Evolutionary conservation across 53 echinoderm and acorn worm species (phyloP).

Genomic region (Paracentrotus lividus): DNA sequence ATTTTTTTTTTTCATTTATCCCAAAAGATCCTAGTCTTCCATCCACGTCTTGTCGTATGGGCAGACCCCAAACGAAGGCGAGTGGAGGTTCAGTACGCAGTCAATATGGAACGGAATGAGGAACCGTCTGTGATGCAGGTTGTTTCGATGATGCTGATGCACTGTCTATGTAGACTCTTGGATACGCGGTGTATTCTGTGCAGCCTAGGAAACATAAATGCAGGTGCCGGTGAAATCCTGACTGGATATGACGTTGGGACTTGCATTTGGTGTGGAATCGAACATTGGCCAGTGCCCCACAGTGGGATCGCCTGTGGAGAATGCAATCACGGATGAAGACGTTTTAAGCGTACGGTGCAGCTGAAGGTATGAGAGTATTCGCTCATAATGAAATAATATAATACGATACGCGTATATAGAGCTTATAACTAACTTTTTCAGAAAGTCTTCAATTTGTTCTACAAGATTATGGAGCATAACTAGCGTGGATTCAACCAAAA

Average conservation of each 20-base stretch:
- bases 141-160: neutral
- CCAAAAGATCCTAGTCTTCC: neutral
- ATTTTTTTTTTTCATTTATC: neutral
- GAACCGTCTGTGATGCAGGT: slow-evolving; percentile 15
- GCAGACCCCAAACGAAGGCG: neutral
- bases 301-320: neutral
- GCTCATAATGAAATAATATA: too few relatives aligned
- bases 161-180: neutral
- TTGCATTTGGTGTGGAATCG: neutral
- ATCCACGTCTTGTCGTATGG: neutral
- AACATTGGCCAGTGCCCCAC: neutral
- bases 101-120: too few relatives aligned
- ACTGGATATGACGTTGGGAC: neutral
- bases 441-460: too few relatives aligned
- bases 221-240: neutral
- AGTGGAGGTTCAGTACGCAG: neutral
- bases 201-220: neutral
- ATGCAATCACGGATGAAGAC: neutral
- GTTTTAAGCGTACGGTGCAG: slow-evolving; percentile 1
- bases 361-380: neutral
- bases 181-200: neutral
- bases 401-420: too few relatives aligned
- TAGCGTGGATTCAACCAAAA: too few relatives aligned
- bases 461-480: too few relatives aligned
- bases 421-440: too few relatives aligned